Evolutionary conservation across 64 coral and sea anemone genomes (phyloP).

Genomic region (Pocillopora verrucosa): DNA sequence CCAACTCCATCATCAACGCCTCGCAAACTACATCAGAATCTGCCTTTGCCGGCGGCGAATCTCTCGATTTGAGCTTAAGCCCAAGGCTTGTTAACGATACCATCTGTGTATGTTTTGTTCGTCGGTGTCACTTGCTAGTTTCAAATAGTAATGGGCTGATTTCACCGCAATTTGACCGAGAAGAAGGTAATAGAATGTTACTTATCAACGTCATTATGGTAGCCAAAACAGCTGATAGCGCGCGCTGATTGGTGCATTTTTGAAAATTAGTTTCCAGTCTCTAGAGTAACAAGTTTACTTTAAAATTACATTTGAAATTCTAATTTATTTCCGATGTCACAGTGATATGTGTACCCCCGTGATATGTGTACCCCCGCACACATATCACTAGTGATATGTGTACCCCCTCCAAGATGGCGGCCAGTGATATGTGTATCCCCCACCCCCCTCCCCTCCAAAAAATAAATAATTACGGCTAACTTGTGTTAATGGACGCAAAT

Average conservation of each 20-base stretch:
- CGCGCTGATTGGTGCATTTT: constrained; percentile 15
- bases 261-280: constrained; percentile 7
- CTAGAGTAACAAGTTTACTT: not conserved
- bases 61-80: constrained; percentile 37
- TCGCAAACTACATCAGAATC: constrained; percentile 65
- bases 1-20: constrained; percentile 76
- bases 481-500: no score
- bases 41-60: constrained; percentile 65
- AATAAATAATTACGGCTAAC: no score
- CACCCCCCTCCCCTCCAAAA: no score
- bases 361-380: no score
- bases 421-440: no score
- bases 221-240: constrained; percentile 14
- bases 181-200: not conserved
- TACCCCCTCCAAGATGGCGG: no score
- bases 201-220: not conserved
- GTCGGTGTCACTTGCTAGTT: not conserved
- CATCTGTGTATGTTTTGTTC: not conserved
- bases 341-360: no score
- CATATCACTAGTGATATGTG: no score
- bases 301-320: no score
- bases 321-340: no score
- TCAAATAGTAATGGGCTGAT: not conserved
- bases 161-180: not conserved
- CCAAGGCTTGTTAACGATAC: constrained; percentile 52